Percentiles rank a stretch among this genome's conserved stretches.
Evolutionary conservation across 2,113 vertebrate genomes (phyloP).

Genomic region (Pygoscelis antarcticus): DNA sequence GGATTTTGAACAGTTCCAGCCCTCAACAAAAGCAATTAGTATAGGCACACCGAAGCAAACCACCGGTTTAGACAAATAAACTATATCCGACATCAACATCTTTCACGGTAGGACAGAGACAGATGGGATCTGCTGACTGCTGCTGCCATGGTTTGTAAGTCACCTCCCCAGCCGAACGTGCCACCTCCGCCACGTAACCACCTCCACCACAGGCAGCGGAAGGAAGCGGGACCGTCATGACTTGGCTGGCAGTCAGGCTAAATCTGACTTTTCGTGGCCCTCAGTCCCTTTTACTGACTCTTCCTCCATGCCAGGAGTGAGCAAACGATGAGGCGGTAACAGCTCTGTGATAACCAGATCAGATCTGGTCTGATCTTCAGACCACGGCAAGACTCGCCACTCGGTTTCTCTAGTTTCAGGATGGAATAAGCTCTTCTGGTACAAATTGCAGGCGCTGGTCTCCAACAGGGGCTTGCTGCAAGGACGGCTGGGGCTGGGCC

Average conservation of each 20-base stretch:
- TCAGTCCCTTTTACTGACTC: background rate
- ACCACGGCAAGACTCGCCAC: background rate
- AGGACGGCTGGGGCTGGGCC: background rate
- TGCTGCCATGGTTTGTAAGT: background rate
- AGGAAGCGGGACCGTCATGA: fast-evolving
- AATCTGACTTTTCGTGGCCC: background rate
- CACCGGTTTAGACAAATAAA: background rate
- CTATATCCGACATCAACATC: background rate
- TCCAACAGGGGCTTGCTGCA: background rate
- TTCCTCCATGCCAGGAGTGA: background rate
- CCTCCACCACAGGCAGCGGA: background rate
- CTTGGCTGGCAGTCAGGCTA: background rate
- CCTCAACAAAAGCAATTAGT: background rate
- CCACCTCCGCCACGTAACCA: background rate
- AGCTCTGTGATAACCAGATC: background rate
- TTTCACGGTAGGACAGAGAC: background rate
- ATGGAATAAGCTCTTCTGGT: background rate
- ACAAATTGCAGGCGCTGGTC: background rate
- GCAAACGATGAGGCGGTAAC: background rate
- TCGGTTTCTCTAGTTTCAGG: background rate
- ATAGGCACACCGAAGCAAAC: background rate
- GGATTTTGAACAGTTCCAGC: background rate
- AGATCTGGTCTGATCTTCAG: no score
- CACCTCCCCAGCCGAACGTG: background rate
- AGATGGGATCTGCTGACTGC: background rate